These are phyloP conservation scores for Solea solea DNA, from an alignment of 2,113 vertebrate species.

Conservation along the genomic window DNA sequence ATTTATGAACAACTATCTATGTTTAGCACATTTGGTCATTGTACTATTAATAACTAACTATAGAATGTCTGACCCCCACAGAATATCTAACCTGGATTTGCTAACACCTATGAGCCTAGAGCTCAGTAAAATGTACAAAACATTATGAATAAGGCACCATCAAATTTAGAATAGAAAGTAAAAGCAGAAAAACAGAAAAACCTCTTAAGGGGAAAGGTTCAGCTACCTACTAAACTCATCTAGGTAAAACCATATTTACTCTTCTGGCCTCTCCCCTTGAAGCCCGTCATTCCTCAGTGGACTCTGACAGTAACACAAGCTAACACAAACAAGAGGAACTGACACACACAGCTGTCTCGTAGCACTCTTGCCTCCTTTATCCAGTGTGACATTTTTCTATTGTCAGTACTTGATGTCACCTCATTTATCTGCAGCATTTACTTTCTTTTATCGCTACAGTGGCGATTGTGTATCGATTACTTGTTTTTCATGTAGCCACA, in stretches of 20 bases:
- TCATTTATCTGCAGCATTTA: slow-evolving; percentile 18
- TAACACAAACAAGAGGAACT: slow-evolving; percentile 74
- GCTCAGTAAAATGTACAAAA: too few species aligned
- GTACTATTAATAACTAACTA: too few species aligned
- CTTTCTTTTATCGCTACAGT: slow-evolving; percentile 4
- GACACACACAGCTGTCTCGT: slow-evolving; percentile 77
- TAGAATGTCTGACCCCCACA: too few species aligned
- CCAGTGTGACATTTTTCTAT: slow-evolving; percentile 3
- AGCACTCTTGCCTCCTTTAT: slow-evolving; percentile 11
- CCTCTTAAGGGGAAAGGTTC: background rate
- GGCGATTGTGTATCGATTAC: too few species aligned
- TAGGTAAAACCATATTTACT: background rate
- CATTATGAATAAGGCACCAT: too few species aligned
- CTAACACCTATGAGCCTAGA: too few species aligned
- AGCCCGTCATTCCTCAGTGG: slow-evolving; percentile 31
- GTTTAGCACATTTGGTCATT: too few species aligned
- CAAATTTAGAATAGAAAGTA: too few species aligned
- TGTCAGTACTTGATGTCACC: background rate
- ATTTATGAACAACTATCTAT: too few species aligned
- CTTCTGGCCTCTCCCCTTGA: background rate
- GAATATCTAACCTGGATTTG: too few species aligned
- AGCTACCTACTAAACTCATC: background rate
- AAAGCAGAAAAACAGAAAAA: too few species aligned
- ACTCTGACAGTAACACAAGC: slow-evolving; percentile 69
- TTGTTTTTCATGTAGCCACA: background rate